These are phyloP conservation scores for Petaurus breviceps DNA, from an alignment of 2,113 vertebrate species.

Conservation along the genomic window DNA sequence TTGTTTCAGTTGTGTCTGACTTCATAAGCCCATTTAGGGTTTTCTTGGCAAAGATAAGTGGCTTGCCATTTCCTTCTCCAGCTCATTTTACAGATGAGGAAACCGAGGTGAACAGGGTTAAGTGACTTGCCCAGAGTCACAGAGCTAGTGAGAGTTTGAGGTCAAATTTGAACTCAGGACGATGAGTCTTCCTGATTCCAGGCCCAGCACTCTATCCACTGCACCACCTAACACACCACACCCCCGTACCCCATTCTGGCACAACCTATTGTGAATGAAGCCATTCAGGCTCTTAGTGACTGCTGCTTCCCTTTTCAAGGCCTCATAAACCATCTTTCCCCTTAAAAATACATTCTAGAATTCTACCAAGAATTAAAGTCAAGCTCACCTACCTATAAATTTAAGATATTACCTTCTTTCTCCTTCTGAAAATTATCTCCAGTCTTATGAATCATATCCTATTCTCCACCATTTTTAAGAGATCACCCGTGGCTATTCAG, in stretches of 20 bases:
- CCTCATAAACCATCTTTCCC: background rate
- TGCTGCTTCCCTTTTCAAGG: background rate
- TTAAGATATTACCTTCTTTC: background rate
- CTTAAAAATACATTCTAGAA: background rate
- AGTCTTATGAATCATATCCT: background rate
- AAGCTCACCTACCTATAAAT: background rate
- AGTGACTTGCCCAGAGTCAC: background rate
- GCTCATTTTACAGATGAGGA: too few species aligned
- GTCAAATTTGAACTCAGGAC: background rate
- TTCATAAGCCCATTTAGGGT: too few species aligned
- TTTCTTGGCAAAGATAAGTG: too few species aligned
- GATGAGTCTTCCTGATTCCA: background rate
- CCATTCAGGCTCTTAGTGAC: background rate
- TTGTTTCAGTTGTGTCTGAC: too few species aligned
- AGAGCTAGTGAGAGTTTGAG: background rate
- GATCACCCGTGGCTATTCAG: background rate
- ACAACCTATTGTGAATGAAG: too few species aligned
- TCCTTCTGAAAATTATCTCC: background rate
- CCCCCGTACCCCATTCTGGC: too few species aligned
- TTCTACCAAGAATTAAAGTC: background rate
- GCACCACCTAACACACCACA: too few species aligned
- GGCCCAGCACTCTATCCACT: too few species aligned
- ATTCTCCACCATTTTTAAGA: background rate
- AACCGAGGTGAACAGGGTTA: background rate
- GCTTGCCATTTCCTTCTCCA: too few species aligned